Evolutionary conservation across 2,888 invertebrate species (phyloP), one percentile per base, ranked within the genome.

Genomic region (Nephrotoma flavescens): DNA sequence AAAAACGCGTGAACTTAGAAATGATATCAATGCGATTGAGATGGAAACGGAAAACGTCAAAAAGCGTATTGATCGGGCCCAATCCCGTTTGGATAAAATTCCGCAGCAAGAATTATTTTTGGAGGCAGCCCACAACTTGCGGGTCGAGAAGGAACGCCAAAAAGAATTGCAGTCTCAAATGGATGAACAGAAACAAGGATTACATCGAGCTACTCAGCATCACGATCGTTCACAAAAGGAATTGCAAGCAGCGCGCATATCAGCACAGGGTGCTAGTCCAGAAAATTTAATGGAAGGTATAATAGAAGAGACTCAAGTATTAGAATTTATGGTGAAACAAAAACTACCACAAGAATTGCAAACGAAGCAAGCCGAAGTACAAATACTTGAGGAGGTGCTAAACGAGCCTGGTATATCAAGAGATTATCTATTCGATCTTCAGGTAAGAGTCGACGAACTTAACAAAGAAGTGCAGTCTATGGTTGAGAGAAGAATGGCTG

Each of bases 21-120:
- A 95, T 88, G 97, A 97, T 90, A 95, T 97, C 86, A 94, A 95
- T 89, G 95, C 96, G 88, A 97, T 97, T 96, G 96, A 96, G 88
- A 95, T 96, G 86, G 97, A 98, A 90, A 94, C 95, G 90, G 96
- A 96, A 89, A 95, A 96, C 89, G 94, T 89, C 7, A 87, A 88
- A 31, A 88, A 89, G 84, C 87, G 89, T 9, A 88, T 89, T 85
- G 89, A 89, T 52, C 86, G 88, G 15, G 88, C 88, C 1, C 88
- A 89, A 87, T 31, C 87, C 19, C 87, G 88, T 7, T 85, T 89
- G 31, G 88, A 89, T 87, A 89, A 88, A 87, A 86, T 89, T 42
- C 88, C 89, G 6, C 88, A 89, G 42, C 88, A 89, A 84, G 89
- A 89, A 85, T 47, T 89, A 7, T 83, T 89, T 5, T 84, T 89